Conservation (phyloP, 2,888 invertebrate genomes). For the Apotomis capreana region DNA sequence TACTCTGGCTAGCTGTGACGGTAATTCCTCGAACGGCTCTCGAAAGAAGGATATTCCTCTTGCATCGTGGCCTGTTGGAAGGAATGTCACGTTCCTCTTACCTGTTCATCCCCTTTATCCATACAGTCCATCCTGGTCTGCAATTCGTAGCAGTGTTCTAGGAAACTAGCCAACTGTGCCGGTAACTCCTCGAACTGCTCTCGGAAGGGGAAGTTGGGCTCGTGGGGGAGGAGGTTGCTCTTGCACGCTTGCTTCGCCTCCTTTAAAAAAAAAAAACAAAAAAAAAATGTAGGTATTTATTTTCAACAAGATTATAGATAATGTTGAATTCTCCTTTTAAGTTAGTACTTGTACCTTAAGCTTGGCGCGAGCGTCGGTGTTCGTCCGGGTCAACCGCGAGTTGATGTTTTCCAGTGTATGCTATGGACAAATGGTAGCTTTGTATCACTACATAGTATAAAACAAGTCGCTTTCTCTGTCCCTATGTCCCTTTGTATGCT, state of each 20-base stretch:
- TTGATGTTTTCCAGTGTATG: slow-evolving; percentile 68
- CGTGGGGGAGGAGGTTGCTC: slow-evolving; percentile 79
- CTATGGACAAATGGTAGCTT: slow-evolving; percentile 49
- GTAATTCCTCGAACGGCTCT: slow-evolving; percentile 76
- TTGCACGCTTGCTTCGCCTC: slow-evolving; percentile 83
- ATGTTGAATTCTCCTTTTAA: too few species aligned
- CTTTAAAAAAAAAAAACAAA: background rate
- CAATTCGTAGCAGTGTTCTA: slow-evolving; percentile 80
- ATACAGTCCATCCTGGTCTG: slow-evolving; percentile 86
- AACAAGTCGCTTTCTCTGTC: too few species aligned
- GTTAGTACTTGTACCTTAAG: slow-evolving; percentile 48
- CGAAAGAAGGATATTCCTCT: too few species aligned
- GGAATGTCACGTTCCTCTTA: slow-evolving; percentile 53
- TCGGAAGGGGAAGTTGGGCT: slow-evolving; percentile 81
- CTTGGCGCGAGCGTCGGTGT: slow-evolving; percentile 76
- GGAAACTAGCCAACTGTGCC: slow-evolving; percentile 76
- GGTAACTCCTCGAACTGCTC: slow-evolving; percentile 82
- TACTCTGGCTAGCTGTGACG: slow-evolving; percentile 79
- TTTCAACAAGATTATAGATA: too few species aligned
- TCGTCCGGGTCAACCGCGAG: slow-evolving; percentile 56
- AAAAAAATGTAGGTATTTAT: too few species aligned
- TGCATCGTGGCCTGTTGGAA: too few species aligned
- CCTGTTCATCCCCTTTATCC: slow-evolving; percentile 82
- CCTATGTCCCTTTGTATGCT: too few species aligned
- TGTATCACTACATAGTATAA: too few species aligned